Conservation (phyloP, 2,113 vertebrate genomes). For the Xiphophorus hellerii region DNA sequence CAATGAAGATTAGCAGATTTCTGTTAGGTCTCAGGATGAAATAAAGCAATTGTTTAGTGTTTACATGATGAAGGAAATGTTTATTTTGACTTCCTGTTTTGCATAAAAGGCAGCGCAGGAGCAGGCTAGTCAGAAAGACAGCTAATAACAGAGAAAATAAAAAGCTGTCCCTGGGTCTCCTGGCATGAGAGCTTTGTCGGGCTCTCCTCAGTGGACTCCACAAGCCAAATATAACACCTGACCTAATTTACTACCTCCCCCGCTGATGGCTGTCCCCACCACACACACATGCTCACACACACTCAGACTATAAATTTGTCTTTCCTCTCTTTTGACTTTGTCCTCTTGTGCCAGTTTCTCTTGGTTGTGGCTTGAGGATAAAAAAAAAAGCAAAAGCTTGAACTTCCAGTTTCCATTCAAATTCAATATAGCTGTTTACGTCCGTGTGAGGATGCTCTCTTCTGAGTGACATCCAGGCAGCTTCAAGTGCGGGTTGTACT, state of each 20-base stretch:
- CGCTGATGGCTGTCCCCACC: constrained; percentile 22
- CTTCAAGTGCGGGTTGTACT: constrained; percentile 15
- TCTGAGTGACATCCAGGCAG: background rate
- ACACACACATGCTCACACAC: background rate
- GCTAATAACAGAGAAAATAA: background rate
- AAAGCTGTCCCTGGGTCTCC: constrained; percentile 3
- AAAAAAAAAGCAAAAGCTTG: background rate
- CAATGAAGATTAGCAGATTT: background rate
- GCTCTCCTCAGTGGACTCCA: constrained; percentile 43
- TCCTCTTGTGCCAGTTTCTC: background rate
- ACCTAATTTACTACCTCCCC: constrained; percentile 61
- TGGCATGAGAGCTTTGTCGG: constrained; percentile 27
- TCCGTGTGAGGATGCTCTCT: background rate
- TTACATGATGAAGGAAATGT: background rate
- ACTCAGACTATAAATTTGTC: constrained; percentile 34
- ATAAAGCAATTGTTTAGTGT: background rate
- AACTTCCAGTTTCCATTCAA: background rate
- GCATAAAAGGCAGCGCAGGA: background rate
- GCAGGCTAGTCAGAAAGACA: background rate
- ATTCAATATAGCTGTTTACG: background rate
- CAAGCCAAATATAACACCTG: constrained; percentile 68
- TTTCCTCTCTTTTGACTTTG: constrained; percentile 2
- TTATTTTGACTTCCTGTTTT: background rate
- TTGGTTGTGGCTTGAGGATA: background rate
- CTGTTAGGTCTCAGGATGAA: background rate